These are phyloP conservation scores for Apamea anceps DNA, from an alignment of 2,888 invertebrate genomes.

Conservation along the genomic window DNA sequence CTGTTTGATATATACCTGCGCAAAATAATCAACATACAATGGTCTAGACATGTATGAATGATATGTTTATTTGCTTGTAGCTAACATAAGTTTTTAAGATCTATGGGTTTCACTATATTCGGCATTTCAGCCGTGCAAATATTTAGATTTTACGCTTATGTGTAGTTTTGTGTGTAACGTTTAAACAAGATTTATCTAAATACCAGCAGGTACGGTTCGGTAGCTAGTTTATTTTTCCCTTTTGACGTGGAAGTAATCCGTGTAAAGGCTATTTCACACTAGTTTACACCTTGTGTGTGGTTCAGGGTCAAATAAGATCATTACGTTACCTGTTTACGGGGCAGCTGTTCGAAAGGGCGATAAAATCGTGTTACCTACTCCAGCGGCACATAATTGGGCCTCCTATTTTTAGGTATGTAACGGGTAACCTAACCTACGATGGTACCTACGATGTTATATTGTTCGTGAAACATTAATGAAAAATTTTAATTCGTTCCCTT, in stretches of 20 bases:
- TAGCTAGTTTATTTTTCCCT: neutral
- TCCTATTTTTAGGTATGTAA: slow-evolving; percentile 10
- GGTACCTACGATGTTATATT: neutral
- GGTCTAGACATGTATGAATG: neutral
- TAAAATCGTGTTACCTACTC: slow-evolving; percentile 12
- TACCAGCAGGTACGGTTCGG: neutral
- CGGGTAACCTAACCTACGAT: no score
- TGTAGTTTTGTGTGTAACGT: neutral
- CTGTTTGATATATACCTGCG: slow-evolving; percentile 50
- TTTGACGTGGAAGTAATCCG: neutral
- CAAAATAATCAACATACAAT: slow-evolving; percentile 52
- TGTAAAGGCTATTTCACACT: slow-evolving; percentile 3
- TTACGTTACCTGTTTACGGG: slow-evolving; percentile 32
- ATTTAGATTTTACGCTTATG: no score
- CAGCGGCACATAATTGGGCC: slow-evolving; percentile 1
- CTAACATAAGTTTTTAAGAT: no score
- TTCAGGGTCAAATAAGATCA: slow-evolving; percentile 31
- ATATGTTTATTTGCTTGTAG: no score
- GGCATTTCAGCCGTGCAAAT: no score
- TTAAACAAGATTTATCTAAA: slow-evolving; percentile 9
- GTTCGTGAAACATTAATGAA: neutral
- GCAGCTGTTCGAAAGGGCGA: slow-evolving; percentile 20
- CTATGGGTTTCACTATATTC: no score
- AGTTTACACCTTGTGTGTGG: neutral
- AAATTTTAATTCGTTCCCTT: neutral